phyloP scores from a whole-genome alignment of 2,888 invertebrate genomes.

The Scaptomyza parva region DNA sequence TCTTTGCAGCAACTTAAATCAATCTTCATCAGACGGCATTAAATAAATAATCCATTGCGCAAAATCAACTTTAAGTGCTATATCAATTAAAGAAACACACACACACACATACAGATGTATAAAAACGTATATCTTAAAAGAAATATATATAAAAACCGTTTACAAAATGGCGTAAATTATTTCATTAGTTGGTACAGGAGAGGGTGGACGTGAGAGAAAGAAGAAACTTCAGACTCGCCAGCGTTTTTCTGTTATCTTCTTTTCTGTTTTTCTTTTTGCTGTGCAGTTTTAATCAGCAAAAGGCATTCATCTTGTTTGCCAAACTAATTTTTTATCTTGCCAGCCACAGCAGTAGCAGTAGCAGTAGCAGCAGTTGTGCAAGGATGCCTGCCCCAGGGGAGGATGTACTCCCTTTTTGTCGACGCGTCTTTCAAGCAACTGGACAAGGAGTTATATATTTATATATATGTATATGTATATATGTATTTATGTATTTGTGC shows the following conservation, averaged over 20 bases:
- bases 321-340: conserved; percentile 79
- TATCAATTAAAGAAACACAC: conserved; percentile 19
- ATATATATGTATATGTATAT: not conserved
- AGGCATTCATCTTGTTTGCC: conserved; percentile 83
- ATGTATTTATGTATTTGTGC: conserved; percentile 8
- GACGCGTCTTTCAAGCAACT: conserved; percentile 72
- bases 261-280: conserved; percentile 36
- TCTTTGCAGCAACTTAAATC: conserved; percentile 30
- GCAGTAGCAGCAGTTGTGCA: conserved; percentile 16
- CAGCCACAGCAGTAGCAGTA: conserved; percentile 46
- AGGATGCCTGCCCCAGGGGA: conserved; percentile 11
- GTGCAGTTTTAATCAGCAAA: conserved; percentile 81
- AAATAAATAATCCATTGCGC: conserved; percentile 16
- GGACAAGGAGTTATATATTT: conserved; percentile 59
- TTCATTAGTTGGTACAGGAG: conserved; percentile 40
- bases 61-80: conserved; percentile 6
- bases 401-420: conserved; percentile 25
- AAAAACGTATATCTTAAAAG: conserved; percentile 8
- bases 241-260: conserved; percentile 10
- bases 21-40: not conserved
- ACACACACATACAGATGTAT: conserved; percentile 3
- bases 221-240: not conserved
- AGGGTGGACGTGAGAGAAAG: not conserved
- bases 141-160: conserved; percentile 13
- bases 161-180: conserved; percentile 45